Conservation (phyloP, 1,140 invertebrate species). For the Chionoecetes opilio region DNA sequence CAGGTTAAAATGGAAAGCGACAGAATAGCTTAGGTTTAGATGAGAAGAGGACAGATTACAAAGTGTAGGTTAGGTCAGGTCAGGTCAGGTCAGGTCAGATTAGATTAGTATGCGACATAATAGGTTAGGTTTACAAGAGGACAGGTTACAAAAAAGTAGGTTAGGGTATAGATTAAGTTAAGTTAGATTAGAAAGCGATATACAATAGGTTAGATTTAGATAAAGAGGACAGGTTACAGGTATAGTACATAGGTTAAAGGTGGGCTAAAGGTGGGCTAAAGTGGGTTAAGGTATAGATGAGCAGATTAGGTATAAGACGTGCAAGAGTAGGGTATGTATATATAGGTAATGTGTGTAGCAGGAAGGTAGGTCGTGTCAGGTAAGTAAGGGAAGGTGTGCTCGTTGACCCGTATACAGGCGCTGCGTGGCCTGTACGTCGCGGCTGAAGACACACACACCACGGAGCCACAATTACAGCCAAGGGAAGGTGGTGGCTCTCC, state of each 20-base stretch:
- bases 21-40: not conserved
- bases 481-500: not conserved
- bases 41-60: not conserved
- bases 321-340: too few relatives aligned
- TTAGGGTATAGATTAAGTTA: not conserved
- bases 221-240: too few relatives aligned
- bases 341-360: too few relatives aligned
- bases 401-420: not conserved
- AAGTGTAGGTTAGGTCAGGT: not conserved
- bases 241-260: too few relatives aligned
- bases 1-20: not conserved
- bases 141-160: too few relatives aligned
- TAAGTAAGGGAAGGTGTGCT: not conserved
- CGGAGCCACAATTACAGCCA: not conserved
- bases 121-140: too few relatives aligned
- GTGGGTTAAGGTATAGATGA: not conserved
- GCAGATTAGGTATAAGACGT: not conserved
- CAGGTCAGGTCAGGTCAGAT: not conserved
- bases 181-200: too few relatives aligned
- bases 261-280: not conserved
- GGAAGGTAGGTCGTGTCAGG: too few relatives aligned
- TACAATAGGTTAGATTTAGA: too few relatives aligned
- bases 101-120: too few relatives aligned
- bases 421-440: not conserved
- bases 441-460: not conserved